phyloP scores from a whole-genome alignment of 2,797 vertebrate genomes.

The Molossus molossus region DNA sequence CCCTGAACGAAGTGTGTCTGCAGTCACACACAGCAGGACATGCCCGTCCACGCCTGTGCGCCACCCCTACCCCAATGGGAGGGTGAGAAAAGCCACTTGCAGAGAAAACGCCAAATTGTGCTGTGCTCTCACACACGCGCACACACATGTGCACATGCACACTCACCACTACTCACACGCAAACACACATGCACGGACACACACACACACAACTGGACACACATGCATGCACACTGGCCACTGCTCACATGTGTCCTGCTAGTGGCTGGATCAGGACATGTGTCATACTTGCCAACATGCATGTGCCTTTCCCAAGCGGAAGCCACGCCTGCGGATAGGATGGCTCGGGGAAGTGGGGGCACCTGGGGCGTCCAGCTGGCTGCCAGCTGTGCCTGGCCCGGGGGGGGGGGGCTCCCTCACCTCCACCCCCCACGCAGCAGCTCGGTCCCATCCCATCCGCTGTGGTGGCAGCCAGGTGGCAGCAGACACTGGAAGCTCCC shows the following conservation, averaged over 20 bases:
- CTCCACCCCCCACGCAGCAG: not conserved
- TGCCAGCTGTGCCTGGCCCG: not conserved
- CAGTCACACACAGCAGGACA: too few species aligned
- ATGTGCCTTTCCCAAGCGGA: not conserved
- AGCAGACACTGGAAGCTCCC: not conserved
- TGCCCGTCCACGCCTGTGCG: rapidly evolving
- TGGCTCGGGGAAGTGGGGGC: not conserved
- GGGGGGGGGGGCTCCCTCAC: not conserved
- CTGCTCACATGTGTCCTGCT: not conserved
- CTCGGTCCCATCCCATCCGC: too few species aligned
- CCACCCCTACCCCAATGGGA: not conserved
- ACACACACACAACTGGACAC: not conserved
- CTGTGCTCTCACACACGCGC: not conserved
- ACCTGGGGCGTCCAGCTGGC: too few species aligned
- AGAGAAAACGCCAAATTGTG: not conserved
- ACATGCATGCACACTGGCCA: too few species aligned
- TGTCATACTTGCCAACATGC: not conserved
- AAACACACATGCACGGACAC: not conserved
- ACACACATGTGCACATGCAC: too few species aligned
- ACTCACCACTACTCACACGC: not conserved
- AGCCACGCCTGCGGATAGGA: not conserved
- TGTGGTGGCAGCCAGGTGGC: rapidly evolving
- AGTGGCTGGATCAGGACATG: not conserved
- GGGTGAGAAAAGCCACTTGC: not conserved
- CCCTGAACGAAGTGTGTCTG: rapidly evolving